These are phyloP conservation scores for Fulica atra DNA, from an alignment of 2,113 vertebrate species.

Conservation along the genomic window DNA sequence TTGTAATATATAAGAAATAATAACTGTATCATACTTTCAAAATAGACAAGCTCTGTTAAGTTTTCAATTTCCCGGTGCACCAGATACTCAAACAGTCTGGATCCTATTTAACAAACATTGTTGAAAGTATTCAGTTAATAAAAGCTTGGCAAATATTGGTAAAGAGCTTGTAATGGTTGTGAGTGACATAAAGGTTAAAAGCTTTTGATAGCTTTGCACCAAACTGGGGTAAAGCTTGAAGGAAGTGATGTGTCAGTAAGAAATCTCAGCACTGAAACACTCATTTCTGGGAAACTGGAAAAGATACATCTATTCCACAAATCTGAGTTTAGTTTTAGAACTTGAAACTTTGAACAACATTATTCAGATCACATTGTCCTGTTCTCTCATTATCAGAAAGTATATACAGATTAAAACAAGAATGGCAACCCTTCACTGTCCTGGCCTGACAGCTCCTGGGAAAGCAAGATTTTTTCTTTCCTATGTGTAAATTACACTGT, in stretches of 20 bases:
- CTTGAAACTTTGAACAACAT: background rate
- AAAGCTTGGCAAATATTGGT: constrained; percentile 67
- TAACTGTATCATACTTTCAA: background rate
- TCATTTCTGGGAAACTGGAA: background rate
- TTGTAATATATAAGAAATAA: background rate
- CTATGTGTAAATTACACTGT: background rate
- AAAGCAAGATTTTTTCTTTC: background rate
- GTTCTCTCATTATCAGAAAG: background rate
- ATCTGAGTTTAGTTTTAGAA: background rate
- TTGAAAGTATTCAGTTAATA: constrained; percentile 50
- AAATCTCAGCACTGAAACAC: background rate
- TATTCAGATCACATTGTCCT: background rate
- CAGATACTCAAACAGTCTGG: background rate
- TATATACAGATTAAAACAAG: background rate
- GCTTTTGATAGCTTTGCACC: background rate
- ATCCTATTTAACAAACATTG: constrained; percentile 45
- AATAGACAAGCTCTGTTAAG: background rate
- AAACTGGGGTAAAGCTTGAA: background rate
- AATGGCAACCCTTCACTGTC: background rate
- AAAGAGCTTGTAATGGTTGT: constrained; percentile 54
- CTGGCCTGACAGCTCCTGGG: background rate
- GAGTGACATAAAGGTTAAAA: constrained; percentile 50
- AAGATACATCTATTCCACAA: background rate
- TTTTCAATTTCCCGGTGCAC: background rate
- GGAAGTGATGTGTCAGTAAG: background rate